Evolutionary conservation across 2,888 invertebrate species (phyloP).

Genomic region (Rosalia funebris): DNA sequence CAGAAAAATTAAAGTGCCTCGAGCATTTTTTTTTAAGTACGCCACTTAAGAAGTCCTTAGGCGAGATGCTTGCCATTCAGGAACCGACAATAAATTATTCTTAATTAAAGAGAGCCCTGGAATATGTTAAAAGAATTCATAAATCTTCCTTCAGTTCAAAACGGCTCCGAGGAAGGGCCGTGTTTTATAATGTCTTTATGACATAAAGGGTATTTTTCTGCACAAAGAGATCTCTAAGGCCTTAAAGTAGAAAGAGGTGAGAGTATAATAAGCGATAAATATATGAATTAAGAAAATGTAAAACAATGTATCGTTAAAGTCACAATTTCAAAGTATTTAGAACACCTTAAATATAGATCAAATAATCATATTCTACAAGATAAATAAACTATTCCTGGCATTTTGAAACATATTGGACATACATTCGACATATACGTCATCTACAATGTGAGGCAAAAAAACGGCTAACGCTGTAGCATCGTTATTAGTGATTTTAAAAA

Average conservation of each 20-base stretch:
- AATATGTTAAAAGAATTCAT: constrained; percentile 1
- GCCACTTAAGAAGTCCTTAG: neutral
- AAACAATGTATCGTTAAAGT: too few relatives aligned
- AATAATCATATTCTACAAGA: too few relatives aligned
- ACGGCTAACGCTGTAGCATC: too few relatives aligned
- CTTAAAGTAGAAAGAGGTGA: neutral
- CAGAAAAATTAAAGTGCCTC: neutral
- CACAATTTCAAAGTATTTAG: too few relatives aligned
- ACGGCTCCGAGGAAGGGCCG: neutral
- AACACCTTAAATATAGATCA: too few relatives aligned
- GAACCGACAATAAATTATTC: constrained; percentile 1
- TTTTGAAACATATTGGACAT: too few relatives aligned
- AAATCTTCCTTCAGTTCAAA: neutral
- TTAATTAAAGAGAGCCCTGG: neutral
- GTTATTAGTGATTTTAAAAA: too few relatives aligned
- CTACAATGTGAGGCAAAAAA: too few relatives aligned
- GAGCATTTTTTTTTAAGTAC: neutral
- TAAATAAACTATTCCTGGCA: too few relatives aligned
- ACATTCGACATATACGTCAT: too few relatives aligned
- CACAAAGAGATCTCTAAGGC: neutral
- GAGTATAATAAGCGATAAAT: too few relatives aligned
- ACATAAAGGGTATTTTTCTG: neutral
- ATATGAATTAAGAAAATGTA: too few relatives aligned
- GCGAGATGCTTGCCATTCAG: neutral
- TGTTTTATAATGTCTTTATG: neutral